Evolutionary conservation across 37 sponge, comb jelly and placozoan genomes (phyloP), one percentile per base, ranked within the genome.

Genomic region (Cliona cf. orientalis): DNA sequence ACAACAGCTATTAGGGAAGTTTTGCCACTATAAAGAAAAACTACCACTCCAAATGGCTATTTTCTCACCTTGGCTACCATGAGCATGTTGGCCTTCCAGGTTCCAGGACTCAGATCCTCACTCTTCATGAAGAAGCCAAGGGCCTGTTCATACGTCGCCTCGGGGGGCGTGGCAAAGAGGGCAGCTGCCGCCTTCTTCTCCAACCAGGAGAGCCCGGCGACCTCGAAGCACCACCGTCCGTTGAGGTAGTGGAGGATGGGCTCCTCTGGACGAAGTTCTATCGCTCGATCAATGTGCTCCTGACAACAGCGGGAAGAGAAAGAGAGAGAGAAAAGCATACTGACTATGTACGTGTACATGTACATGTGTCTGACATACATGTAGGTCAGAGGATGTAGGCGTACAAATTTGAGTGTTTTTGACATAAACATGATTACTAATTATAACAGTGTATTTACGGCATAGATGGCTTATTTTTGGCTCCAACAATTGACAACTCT

Each of bases 211-310:
- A 91, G 12, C 4, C 82, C 77, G 19, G 92, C 92, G 45, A 86
- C 92, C 69, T 91, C 88, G 79, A 58, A 91, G 33, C 66, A 82
- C 87, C 87, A 91, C 42, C 81, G 68, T 5, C 92, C 92, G 14
- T 60, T n/a, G 33, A 91, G 82, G 62, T 85, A 72, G 61, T 83
- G 59, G 0, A 87, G 64, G 31, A 45, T 79, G 17, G 84, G 65
- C 33, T 87, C 80, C 37, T 56, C 58, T 25, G 75, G 69, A 32
- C 67, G 82, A 56, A 91, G 74, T 21, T 57, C 41, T 2, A 91
- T 72, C 28, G 92, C 92, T 4, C 23, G 42, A 53, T 91, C 88
- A 72, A 91, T 91, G 75, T 87, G 87, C n/a, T 91, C 80, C 92
- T 91, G 64, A 59, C 60, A 59, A 59, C 60, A 59, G 28, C 60